Conservation (phyloP, 2,888 invertebrate genomes). For the Hedychridium roseum region DNA sequence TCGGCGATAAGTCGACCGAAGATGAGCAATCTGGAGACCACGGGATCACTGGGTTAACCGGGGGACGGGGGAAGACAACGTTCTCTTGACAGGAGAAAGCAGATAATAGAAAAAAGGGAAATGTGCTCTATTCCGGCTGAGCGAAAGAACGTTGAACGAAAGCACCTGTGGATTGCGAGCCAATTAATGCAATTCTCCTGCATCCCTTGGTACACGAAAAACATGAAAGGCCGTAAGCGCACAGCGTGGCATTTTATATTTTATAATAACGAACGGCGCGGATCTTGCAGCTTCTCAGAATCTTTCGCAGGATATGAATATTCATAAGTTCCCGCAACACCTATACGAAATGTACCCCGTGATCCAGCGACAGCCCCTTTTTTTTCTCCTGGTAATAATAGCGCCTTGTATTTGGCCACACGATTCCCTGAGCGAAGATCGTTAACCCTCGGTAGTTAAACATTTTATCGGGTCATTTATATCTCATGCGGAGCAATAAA, state of each 20-base stretch:
- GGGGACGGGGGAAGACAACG: too few relatives aligned
- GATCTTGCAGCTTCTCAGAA: conserved; percentile 42
- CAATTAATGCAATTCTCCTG: too few relatives aligned
- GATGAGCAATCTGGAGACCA: too few relatives aligned
- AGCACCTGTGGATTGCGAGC: too few relatives aligned
- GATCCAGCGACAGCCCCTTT: conserved; percentile 34
- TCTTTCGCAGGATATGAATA: conserved; percentile 48
- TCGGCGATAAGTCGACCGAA: too few relatives aligned
- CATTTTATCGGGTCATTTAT: conserved; percentile 59
- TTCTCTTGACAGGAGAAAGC: too few relatives aligned
- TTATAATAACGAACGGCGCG: conserved; percentile 29
- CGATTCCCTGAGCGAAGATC: conserved; percentile 19
- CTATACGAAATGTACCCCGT: conserved; percentile 36
- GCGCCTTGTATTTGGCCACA: conserved; percentile 18
- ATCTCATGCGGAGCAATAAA: conserved; percentile 50
- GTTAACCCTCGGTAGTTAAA: conserved; percentile 40
- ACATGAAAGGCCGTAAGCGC: too few relatives aligned
- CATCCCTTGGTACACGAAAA: too few relatives aligned
- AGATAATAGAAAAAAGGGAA: too few relatives aligned
- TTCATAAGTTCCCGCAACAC: conserved; percentile 43
- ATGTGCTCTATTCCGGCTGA: too few relatives aligned
- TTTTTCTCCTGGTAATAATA: conserved; percentile 47
- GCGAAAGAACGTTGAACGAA: too few relatives aligned
- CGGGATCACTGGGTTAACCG: too few relatives aligned
- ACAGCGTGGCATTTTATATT: neutral